These are phyloP conservation scores for Eupithecia dodoneata DNA, from an alignment of 2,888 invertebrate genomes.

Conservation along the genomic window DNA sequence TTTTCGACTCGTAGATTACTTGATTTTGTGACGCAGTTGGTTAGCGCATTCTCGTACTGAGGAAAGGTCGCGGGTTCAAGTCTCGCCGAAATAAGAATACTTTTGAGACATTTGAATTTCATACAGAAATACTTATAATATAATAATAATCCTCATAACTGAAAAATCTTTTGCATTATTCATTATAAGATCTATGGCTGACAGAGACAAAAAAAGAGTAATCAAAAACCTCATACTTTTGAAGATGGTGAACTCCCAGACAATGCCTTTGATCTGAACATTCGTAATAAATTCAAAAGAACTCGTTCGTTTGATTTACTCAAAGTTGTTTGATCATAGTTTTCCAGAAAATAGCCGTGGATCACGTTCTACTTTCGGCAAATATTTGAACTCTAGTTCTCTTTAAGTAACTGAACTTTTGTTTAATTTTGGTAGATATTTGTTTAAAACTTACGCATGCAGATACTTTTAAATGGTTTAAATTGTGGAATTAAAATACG, in stretches of 20 bases:
- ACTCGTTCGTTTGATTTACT: constrained; percentile 16
- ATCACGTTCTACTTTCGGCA: constrained; percentile 1
- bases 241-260: not conserved
- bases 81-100: no score
- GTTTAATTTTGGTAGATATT: not conserved
- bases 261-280: constrained; percentile 4
- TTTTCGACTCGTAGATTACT: no score
- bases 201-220: not conserved
- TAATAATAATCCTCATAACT: no score
- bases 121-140: no score
- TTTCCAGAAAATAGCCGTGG: not conserved
- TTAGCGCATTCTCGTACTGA: no score
- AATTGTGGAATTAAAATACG: not conserved
- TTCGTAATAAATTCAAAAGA: constrained; percentile 17
- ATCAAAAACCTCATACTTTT: not conserved
- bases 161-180: not conserved
- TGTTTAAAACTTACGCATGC: not conserved
- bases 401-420: not conserved
- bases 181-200: not conserved
- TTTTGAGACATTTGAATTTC: no score
- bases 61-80: no score
- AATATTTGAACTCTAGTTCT: constrained; percentile 7
- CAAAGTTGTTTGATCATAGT: constrained; percentile 15
- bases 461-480: not conserved
- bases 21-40: no score